These are phyloP conservation scores for Zingel zingel DNA, from an alignment of 2,113 vertebrate genomes.

Conservation along the genomic window DNA sequence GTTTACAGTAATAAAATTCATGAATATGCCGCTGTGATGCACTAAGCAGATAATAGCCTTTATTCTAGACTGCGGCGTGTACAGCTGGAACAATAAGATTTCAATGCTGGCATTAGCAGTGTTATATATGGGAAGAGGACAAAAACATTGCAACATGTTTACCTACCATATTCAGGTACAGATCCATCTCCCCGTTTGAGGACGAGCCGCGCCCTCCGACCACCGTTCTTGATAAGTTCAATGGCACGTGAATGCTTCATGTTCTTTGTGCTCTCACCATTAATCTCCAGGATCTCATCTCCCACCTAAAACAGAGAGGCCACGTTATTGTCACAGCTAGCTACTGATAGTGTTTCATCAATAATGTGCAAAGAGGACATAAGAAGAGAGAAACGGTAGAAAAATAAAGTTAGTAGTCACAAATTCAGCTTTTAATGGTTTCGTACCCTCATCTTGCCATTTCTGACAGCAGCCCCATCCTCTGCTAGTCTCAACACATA, in stretches of 20 bases:
- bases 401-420: background rate
- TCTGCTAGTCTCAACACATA: constrained; percentile 97
- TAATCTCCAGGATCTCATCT: constrained; percentile 98
- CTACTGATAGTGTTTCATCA: background rate
- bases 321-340: constrained; percentile 8
- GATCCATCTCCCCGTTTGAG: constrained; percentile 98
- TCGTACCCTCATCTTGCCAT: constrained; percentile 97
- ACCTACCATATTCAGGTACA: constrained; percentile 99
- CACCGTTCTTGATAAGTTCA: constrained; percentile 98
- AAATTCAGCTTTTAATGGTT: background rate
- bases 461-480: constrained; percentile 94
- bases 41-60: constrained; percentile 20
- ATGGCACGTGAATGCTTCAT: constrained; percentile 99
- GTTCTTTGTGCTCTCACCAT: constrained; percentile 98
- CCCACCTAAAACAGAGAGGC: constrained; percentile 87
- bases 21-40: background rate
- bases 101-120: constrained; percentile 3
- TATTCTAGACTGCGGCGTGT: background rate
- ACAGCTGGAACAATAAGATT: background rate
- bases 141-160: constrained; percentile 82
- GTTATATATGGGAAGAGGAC: constrained; percentile 6
- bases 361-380: background rate
- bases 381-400: background rate
- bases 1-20: background rate
- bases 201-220: constrained; percentile 93